Evolutionary conservation across 2,888 invertebrate species (phyloP), one percentile per base, ranked within the genome.

Genomic region (Diplolepis rosae): DNA sequence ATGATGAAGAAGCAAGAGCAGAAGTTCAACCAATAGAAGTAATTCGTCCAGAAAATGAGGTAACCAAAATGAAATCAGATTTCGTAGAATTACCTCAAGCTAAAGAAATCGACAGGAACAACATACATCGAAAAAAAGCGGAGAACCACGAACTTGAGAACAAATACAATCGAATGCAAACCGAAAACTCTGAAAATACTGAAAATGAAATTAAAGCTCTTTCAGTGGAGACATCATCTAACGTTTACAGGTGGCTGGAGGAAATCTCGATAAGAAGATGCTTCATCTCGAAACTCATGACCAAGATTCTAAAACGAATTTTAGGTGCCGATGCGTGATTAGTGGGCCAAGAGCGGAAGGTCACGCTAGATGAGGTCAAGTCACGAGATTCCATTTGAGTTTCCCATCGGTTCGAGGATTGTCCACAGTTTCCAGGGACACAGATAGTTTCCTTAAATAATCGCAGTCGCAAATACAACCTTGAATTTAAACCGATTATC

Each of bases 311-410:
- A 96, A 96, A 90, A 96, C 96, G 76, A 96, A 96, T 85, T 96
- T 94, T 87, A 92, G 94, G 85, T 96, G 96, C 13, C 93, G 94
- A 84, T 96, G 96, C 87, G 92, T 96, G 76, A 95, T 95, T 89
- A 86, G 87, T 0, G 87, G 81, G 72, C 87, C 88, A 45, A 87
- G 80, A 42, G 82, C 83, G 68, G 87, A 87, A 39, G 81, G 81
- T 30, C 71, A 56, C 42, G 69, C 74, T 48, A 84, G 85, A 84
- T 86, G 85, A 87, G 77, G 66, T 67, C 13, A 30, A 61, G 35
- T 13, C 42, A 39, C 28, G 51, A 42, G n/a, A 39, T 52, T 13
- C 13, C 6, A 61, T 39, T 39, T 13, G 6, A 39, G n/a, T 27
- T 39, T 13, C n/a, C 24, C 52, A 45, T 18, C 18, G 45, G 11